These are phyloP conservation scores for Sussaba pulchella DNA, from an alignment of 2,888 invertebrate species.

Conservation along the genomic window DNA sequence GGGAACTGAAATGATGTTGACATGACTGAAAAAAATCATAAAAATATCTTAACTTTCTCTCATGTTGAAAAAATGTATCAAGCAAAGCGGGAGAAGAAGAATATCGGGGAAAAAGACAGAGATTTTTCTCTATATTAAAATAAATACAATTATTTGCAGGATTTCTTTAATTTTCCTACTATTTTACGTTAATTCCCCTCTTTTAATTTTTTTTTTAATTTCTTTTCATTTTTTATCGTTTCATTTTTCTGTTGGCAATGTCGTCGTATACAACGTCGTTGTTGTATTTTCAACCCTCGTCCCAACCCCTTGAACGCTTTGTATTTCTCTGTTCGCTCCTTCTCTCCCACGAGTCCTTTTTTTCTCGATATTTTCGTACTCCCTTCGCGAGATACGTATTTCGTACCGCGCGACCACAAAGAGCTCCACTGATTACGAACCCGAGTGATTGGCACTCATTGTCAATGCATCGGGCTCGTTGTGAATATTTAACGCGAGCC, in stretches of 20 bases:
- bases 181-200: neutral
- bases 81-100: no score
- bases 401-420: constrained; percentile 24
- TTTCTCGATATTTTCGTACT: constrained; percentile 29
- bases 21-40: no score
- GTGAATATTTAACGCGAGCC: constrained; percentile 29
- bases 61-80: no score
- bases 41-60: no score
- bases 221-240: neutral
- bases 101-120: no score
- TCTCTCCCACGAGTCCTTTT: neutral
- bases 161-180: neutral
- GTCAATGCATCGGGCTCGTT: constrained; percentile 40
- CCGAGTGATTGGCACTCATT: constrained; percentile 60
- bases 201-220: no score
- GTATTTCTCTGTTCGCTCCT: constrained; percentile 14
- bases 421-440: constrained; percentile 36
- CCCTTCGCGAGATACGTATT: constrained; percentile 28
- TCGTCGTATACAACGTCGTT: neutral
- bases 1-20: no score
- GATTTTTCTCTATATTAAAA: neutral
- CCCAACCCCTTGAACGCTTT: neutral
- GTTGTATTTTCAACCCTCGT: neutral
- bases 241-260: neutral
- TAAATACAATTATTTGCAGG: neutral